Evolutionary conservation across 1,140 invertebrate genomes (phyloP).

Genomic region (Potamilus streckersoni): DNA sequence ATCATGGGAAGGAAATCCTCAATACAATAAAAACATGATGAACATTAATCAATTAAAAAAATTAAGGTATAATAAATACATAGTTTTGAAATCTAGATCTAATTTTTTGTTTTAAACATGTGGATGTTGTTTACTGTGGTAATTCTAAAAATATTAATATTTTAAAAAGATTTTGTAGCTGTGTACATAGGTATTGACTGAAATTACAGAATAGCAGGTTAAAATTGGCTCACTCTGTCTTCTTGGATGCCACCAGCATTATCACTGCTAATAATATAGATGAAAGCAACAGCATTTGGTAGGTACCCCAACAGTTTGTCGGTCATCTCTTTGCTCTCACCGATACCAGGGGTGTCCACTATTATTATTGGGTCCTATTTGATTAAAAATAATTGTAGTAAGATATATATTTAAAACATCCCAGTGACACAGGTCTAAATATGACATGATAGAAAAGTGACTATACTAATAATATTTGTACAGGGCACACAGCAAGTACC

Average conservation of each 20-base stretch:
- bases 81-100: background rate
- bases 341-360: conserved; percentile 51
- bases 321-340: conserved; percentile 42
- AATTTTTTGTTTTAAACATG: background rate
- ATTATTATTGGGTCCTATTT: conserved; percentile 38
- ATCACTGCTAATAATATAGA: conserved; percentile 51
- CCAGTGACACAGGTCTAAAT: background rate
- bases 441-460: background rate
- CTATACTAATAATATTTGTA: too few relatives aligned
- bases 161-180: background rate
- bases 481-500: too few relatives aligned
- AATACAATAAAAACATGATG: too few relatives aligned
- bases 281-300: conserved; percentile 46
- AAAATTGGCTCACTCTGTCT: conserved; percentile 32
- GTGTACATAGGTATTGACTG: background rate
- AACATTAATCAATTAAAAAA: background rate
- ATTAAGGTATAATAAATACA: background rate
- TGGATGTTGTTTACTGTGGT: background rate
- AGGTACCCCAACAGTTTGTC: conserved; percentile 37
- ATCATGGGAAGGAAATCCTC: too few relatives aligned
- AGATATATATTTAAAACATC: background rate
- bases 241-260: conserved; percentile 50
- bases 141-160: background rate
- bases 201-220: background rate
- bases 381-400: background rate